phyloP scores from a whole-genome alignment of 30 jellyfish, hydroid and myxozoan genomes.

The Cassiopea andromeda region DNA sequence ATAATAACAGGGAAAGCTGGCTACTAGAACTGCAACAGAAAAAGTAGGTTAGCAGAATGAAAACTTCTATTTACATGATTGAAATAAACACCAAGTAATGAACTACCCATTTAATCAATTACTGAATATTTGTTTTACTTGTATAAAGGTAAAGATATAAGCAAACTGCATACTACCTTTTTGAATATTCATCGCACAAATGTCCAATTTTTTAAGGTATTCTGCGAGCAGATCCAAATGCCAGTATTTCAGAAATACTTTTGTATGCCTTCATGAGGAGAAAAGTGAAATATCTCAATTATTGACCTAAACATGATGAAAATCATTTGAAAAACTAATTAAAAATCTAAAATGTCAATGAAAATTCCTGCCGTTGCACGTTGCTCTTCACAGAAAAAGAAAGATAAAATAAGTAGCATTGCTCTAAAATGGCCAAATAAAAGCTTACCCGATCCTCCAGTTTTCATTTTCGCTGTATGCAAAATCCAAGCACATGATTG shows the following conservation, averaged over 20 bases:
- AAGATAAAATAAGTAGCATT: neutral
- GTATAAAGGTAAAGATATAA: too few species aligned
- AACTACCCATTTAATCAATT: too few species aligned
- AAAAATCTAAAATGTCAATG: neutral
- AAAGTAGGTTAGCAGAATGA: too few species aligned
- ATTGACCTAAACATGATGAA: neutral
- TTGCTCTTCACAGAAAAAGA: neutral
- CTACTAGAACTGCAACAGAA: too few species aligned
- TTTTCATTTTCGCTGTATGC: conserved; percentile 63
- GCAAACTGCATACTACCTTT: conserved; percentile 30
- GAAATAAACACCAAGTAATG: too few species aligned
- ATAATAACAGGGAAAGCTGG: too few species aligned
- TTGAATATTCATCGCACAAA: conserved; percentile 51
- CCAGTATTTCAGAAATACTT: conserved; percentile 71
- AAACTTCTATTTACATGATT: too few species aligned
- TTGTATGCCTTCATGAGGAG: conserved; percentile 33
- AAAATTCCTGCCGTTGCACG: neutral
- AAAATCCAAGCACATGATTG: conserved; percentile 69
- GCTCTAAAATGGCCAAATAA: neutral
- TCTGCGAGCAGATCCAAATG: conserved; percentile 69
- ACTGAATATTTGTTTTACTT: too few species aligned
- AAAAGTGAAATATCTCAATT: neutral
- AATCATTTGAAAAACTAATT: neutral
- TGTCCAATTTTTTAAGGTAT: conserved; percentile 48
- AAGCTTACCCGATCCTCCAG: conserved; percentile 73